Evolutionary conservation across 2,888 invertebrate species (phyloP).

Genomic region (Amphipoea oculea): DNA sequence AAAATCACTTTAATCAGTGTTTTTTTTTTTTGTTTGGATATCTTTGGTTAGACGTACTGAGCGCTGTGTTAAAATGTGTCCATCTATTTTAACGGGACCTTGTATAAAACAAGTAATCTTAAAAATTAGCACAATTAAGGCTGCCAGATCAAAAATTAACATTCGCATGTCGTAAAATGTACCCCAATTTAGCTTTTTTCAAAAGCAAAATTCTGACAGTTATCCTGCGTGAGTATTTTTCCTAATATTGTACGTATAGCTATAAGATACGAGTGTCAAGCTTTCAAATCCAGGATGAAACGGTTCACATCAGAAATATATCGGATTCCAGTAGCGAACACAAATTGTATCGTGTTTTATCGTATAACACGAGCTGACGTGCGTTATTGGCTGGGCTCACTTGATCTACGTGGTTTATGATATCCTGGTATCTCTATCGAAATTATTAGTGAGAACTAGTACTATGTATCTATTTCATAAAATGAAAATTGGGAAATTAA

Average conservation of each 20-base stretch:
- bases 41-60: no score
- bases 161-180: not conserved
- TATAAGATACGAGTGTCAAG: constrained; percentile 38
- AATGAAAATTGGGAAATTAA: not conserved
- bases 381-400: constrained; percentile 53
- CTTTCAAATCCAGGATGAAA: constrained; percentile 46
- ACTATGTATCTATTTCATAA: not conserved
- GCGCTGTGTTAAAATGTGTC: no score
- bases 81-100: no score
- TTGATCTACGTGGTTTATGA: constrained; percentile 41
- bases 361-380: constrained; percentile 50
- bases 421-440: constrained; percentile 43
- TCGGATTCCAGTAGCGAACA: constrained; percentile 50
- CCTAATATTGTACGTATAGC: not conserved
- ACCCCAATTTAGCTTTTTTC: not conserved
- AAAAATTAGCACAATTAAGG: not conserved
- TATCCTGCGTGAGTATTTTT: constrained; percentile 20
- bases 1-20: no score
- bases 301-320: constrained; percentile 44
- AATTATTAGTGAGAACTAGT: constrained; percentile 19
- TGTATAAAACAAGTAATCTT: no score
- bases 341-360: constrained; percentile 64
- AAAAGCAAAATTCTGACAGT: not conserved
- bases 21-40: no score
- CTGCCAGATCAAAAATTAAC: not conserved